These are phyloP conservation scores for Orientallactaga sibirica DNA, from an alignment of 2,797 vertebrate species.

Conservation along the genomic window DNA sequence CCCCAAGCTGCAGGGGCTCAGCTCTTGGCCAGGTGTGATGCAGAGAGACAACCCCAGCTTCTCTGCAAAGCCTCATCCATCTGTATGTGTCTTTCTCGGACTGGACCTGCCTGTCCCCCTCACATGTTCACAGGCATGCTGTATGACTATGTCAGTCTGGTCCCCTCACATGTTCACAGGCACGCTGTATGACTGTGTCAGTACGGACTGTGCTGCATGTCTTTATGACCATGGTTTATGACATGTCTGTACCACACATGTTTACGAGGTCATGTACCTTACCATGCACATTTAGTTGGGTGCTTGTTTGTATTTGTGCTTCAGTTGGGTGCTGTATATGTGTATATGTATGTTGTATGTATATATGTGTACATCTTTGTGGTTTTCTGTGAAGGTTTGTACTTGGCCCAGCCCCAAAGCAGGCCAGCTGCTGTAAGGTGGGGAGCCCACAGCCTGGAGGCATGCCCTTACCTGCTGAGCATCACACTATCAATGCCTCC, in stretches of 20 bases:
- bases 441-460: constrained; percentile 3
- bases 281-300: background rate
- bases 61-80: background rate
- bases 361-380: constrained; percentile 11
- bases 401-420: constrained; percentile 42
- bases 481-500: constrained; percentile 10
- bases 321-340: background rate
- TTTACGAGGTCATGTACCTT: background rate
- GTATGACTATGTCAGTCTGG: too few species aligned
- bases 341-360: background rate
- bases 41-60: background rate
- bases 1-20: background rate
- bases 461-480: constrained; percentile 37
- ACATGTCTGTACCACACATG: background rate
- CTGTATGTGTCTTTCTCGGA: background rate
- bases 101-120: background rate
- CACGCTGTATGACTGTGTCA: background rate
- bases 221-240: background rate
- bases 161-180: background rate
- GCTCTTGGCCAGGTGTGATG: background rate
- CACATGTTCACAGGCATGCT: background rate
- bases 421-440: background rate
- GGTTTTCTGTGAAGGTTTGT: constrained; percentile 55
- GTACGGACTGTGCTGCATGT: background rate
- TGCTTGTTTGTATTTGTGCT: background rate